phyloP scores from a whole-genome alignment of 2,888 invertebrate genomes.

The Ochropleura plecta region DNA sequence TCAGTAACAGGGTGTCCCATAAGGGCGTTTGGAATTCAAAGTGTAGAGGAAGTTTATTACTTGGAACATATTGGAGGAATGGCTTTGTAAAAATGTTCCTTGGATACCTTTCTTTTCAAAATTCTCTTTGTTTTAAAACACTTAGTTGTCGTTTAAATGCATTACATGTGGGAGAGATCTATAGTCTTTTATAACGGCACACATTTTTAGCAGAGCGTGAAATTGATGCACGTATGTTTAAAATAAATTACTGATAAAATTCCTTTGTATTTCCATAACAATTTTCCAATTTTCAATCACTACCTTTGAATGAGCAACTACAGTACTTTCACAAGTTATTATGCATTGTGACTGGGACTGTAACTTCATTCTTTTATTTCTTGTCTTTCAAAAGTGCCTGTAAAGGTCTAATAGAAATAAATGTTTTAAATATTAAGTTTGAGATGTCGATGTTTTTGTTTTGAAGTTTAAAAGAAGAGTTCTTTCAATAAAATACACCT shows the following conservation, averaged over 20 bases:
- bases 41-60: conserved; percentile 77
- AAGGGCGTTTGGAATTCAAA: conserved; percentile 78
- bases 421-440: too few relatives aligned
- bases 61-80: conserved; percentile 80
- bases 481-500: background rate
- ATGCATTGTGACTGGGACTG: too few relatives aligned
- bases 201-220: background rate
- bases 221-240: background rate
- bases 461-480: background rate
- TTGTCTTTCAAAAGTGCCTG: too few relatives aligned
- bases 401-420: too few relatives aligned
- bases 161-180: background rate
- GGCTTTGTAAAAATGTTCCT: conserved; percentile 56
- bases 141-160: conserved; percentile 27
- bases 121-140: conserved; percentile 31
- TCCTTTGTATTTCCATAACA: too few relatives aligned
- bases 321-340: too few relatives aligned
- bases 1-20: conserved; percentile 70
- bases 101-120: conserved; percentile 23
- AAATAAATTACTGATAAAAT: background rate
- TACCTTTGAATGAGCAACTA: too few relatives aligned
- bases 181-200: background rate
- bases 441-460: background rate
- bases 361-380: too few relatives aligned
- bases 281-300: background rate